Evolutionary conservation across 2,888 invertebrate genomes (phyloP).

Genomic region (Nymphalis urticae): DNA sequence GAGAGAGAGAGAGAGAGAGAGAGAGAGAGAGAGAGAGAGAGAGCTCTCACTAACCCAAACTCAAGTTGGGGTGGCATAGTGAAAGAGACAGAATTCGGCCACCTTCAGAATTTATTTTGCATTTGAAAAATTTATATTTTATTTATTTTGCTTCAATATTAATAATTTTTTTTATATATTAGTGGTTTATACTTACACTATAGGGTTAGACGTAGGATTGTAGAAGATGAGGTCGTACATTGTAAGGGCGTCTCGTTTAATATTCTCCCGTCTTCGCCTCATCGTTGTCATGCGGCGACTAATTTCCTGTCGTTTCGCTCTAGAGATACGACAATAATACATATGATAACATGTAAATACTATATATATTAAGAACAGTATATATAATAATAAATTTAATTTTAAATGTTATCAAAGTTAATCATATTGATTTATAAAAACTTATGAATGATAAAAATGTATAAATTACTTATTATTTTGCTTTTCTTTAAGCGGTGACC

Average conservation of each 20-base stretch:
- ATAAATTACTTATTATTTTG: slow-evolving; percentile 49
- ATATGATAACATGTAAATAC: background rate
- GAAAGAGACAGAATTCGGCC: background rate
- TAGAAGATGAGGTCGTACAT: slow-evolving; percentile 97
- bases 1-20: background rate
- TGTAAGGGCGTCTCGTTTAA: slow-evolving; percentile 84
- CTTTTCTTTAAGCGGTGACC: slow-evolving; percentile 65
- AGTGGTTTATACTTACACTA: slow-evolving; percentile 77
- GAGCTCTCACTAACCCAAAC: background rate
- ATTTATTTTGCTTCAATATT: background rate
- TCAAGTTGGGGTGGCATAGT: background rate
- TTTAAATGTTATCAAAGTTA: no score
- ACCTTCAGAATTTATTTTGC: background rate
- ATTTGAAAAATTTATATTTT: background rate
- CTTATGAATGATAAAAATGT: background rate
- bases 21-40: background rate
- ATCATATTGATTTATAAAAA: no score
- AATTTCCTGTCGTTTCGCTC: slow-evolving; percentile 59
- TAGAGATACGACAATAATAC: slow-evolving; percentile 31
- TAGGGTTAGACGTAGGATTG: slow-evolving; percentile 90
- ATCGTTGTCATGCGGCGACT: slow-evolving; percentile 59
- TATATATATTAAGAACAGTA: background rate
- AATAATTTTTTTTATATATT: background rate
- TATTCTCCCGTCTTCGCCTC: slow-evolving; percentile 57
- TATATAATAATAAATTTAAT: no score